phyloP scores from a whole-genome alignment of 2,888 invertebrate genomes.

The Cheilosia impressa region DNA sequence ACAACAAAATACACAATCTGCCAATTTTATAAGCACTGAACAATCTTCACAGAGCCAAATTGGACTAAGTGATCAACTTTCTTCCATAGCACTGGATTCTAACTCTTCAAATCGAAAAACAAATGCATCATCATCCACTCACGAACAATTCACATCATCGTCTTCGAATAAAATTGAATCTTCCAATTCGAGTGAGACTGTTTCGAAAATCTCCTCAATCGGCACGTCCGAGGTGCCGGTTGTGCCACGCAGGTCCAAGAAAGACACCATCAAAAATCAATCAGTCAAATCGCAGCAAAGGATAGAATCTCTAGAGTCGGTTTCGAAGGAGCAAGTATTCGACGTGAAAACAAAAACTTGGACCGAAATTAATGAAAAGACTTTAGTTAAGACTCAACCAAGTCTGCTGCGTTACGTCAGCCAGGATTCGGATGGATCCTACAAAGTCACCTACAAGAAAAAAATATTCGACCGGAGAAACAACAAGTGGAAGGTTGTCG shows the following conservation, averaged over 20 bases:
- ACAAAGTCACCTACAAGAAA: constrained; percentile 83
- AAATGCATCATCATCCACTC: constrained; percentile 24
- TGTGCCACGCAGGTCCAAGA: constrained; percentile 42
- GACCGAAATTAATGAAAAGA: constrained; percentile 81
- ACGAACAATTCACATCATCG: constrained; percentile 49
- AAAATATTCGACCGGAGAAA: constrained; percentile 83
- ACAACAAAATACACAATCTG: constrained; percentile 37
- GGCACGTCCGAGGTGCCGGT: constrained; percentile 7
- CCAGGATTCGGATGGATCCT: constrained; percentile 82
- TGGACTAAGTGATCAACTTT: constrained; percentile 23
- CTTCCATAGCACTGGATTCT: neutral
- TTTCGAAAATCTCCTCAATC: constrained; percentile 49
- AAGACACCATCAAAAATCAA: constrained; percentile 32
- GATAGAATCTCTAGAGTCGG: constrained; percentile 69
- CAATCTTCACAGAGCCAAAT: constrained; percentile 31
- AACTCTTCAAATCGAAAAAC: constrained; percentile 22
- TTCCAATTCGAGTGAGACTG: constrained; percentile 31
- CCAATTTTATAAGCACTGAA: constrained; percentile 32
- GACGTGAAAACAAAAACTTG: constrained; percentile 83
- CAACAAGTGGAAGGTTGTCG: constrained; percentile 84
- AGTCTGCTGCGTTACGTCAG: constrained; percentile 83
- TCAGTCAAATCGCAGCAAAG: constrained; percentile 37
- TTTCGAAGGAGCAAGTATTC: constrained; percentile 82
- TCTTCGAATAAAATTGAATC: constrained; percentile 47
- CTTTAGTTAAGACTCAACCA: constrained; percentile 80